Evolutionary conservation across 2,888 invertebrate species (phyloP).

Genomic region (Onchidella celtica): DNA sequence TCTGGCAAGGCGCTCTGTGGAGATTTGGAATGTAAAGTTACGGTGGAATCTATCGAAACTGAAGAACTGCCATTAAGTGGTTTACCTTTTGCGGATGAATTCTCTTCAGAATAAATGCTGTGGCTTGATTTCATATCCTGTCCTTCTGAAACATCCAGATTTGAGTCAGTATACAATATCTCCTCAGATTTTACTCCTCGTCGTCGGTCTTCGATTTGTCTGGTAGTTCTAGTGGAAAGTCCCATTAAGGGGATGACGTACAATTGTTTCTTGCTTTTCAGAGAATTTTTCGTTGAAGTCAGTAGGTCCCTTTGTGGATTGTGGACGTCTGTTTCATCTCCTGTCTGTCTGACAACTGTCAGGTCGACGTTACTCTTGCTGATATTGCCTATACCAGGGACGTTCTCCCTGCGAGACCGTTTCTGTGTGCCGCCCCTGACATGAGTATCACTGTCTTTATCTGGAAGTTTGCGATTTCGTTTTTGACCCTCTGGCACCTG

Average conservation of each 20-base stretch:
- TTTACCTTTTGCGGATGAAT: not conserved
- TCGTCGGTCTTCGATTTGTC: not conserved
- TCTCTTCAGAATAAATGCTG: not conserved
- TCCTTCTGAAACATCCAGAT: not conserved
- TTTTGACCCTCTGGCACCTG: constrained; percentile 3
- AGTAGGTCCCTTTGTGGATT: not conserved
- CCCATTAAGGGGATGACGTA: constrained; percentile 36
- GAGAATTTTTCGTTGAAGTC: constrained; percentile 33
- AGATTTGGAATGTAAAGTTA: not conserved
- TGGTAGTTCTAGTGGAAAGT: constrained; percentile 22
- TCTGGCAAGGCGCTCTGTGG: not conserved
- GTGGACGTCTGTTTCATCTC: not conserved
- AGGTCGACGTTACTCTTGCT: constrained; percentile 7
- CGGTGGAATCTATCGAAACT: not conserved
- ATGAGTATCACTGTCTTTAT: not conserved
- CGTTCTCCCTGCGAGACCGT: not conserved
- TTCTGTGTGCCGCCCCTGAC: not conserved
- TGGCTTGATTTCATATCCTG: no score
- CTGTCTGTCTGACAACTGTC: not conserved
- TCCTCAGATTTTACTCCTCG: no score
- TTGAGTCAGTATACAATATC: no score
- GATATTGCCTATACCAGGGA: not conserved
- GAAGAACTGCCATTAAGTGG: not conserved
- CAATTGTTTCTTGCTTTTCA: constrained; percentile 18
- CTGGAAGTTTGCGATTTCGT: not conserved